Evolutionary conservation across 2,888 invertebrate genomes (phyloP), one percentile per base, ranked within the genome.

Genomic region (Eilema sororculum): DNA sequence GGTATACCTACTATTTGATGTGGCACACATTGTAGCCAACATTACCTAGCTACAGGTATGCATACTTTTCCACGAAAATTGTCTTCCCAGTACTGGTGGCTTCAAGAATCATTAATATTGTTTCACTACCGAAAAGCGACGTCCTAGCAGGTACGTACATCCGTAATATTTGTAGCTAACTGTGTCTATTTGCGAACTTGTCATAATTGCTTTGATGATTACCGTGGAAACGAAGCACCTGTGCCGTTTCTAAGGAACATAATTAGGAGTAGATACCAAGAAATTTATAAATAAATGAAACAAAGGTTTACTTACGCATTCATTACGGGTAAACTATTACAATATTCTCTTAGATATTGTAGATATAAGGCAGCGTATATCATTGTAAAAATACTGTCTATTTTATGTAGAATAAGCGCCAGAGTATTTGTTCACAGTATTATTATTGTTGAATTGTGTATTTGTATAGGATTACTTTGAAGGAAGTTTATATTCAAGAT

Each of bases 141-240:
- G 24, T 57, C 30, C 57, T 24, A 57, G 9, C n/a, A 58, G 24
- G 25, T 46, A 62, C 66, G 30, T 71, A 72, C 80, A 78, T 79
- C 73, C 73, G 78, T 68, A 82, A 86, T 86, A 87, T 88, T 89
- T 87, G 88, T 89, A 88, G 86, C 78, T 82, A 86, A 87, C 67
- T 68, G 66, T 59, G 25, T 3, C 68, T 72, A 76, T 90, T 88
- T 86, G 86, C 84, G 84, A 83, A 76, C 83, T 84, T 80, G 82
- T 84, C 86, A 85, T 90, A 88, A 89, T 88, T 87, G 85, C 83
- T 86, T 81, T 73, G 73, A 76, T 72, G 78, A 76, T 76, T 73
- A 69, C 67, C 73, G 77, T 73, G 67, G 78, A 83, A 81, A 77
- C 72, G 68, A 71, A 77, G 72, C 84, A 84, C 81, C 78, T 84